These are phyloP conservation scores for Hyperoplus immaculatus DNA, from an alignment of 2,797 vertebrate species.

Conservation along the genomic window DNA sequence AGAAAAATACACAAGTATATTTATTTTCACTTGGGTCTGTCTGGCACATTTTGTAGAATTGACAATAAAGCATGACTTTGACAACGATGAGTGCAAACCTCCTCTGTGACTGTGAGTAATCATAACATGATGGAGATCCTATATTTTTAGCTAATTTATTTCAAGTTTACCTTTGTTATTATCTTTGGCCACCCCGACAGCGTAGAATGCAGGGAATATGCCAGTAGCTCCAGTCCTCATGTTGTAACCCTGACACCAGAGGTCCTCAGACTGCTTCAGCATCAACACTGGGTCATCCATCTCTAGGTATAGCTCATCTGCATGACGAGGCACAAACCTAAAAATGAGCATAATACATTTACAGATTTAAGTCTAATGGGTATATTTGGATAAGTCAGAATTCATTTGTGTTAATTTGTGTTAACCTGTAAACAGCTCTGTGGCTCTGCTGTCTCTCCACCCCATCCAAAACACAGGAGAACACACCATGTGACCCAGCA, in stretches of 20 bases:
- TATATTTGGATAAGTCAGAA: neutral
- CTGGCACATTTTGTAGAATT: no score
- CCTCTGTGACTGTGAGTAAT: no score
- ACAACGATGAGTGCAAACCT: no score
- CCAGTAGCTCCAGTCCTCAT: constrained; percentile 94
- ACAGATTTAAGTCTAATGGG: neutral
- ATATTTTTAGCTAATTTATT: neutral
- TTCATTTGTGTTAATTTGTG: neutral
- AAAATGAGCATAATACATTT: neutral
- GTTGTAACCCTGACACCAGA: constrained; percentile 98
- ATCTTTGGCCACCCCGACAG: constrained; percentile 85
- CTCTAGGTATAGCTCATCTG: constrained; percentile 94
- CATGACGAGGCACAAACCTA: constrained; percentile 96
- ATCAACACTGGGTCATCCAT: constrained; percentile 94
- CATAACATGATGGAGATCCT: neutral
- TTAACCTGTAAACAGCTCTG: constrained; percentile 94
- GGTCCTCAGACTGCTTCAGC: constrained; percentile 93
- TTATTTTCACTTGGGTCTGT: no score
- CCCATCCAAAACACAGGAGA: constrained; percentile 94
- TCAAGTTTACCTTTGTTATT: constrained; percentile 82
- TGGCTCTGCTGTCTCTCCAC: constrained; percentile 96
- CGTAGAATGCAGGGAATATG: constrained; percentile 96
- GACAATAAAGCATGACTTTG: no score
- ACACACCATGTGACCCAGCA: constrained; percentile 93
- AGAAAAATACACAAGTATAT: no score